A percentile compares a stretch with the other conserved stretches of the same genome.
phyloP scores from a whole-genome alignment of 2,113 vertebrate species.

The Brevimyrus niger region DNA sequence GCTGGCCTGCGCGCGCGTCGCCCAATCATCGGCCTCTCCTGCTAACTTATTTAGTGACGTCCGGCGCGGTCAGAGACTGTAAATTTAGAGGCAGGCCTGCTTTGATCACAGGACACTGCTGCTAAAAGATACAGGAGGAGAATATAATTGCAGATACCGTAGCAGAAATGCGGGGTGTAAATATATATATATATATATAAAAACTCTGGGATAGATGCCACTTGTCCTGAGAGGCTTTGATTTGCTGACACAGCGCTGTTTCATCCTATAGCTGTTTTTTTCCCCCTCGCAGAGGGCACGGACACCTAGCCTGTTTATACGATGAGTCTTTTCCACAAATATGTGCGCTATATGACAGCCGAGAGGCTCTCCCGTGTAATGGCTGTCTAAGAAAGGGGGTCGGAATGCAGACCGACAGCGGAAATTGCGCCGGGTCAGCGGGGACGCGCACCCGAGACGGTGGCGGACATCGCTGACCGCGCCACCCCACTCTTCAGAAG shows the following conservation, averaged over 20 bases:
- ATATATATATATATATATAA: not conserved
- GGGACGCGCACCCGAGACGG: not conserved
- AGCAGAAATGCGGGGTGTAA: not conserved
- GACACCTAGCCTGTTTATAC: not conserved
- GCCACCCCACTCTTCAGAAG: not conserved
- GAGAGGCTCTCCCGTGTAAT: not conserved
- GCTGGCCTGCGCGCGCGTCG: not conserved
- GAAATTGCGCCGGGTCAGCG: not conserved
- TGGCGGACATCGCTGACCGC: not conserved
- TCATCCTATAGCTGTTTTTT: not conserved
- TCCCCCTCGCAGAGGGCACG: not conserved
- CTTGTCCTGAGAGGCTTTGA: not conserved
- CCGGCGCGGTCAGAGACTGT: not conserved
- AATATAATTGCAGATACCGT: not conserved
- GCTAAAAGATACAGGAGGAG: not conserved
- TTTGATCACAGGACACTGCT: not conserved
- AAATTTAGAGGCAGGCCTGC: not conserved
- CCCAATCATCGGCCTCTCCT: not conserved
- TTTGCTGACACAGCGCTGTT: not conserved
- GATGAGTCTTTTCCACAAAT: not conserved
- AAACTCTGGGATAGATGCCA: not conserved
- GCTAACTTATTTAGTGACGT: not conserved
- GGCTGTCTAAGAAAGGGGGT: not conserved
- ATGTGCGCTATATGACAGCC: not conserved
- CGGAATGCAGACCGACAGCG: not conserved